These are phyloP conservation scores for Thymelicus sylvestris DNA, from an alignment of 2,888 invertebrate genomes.

Conservation along the genomic window DNA sequence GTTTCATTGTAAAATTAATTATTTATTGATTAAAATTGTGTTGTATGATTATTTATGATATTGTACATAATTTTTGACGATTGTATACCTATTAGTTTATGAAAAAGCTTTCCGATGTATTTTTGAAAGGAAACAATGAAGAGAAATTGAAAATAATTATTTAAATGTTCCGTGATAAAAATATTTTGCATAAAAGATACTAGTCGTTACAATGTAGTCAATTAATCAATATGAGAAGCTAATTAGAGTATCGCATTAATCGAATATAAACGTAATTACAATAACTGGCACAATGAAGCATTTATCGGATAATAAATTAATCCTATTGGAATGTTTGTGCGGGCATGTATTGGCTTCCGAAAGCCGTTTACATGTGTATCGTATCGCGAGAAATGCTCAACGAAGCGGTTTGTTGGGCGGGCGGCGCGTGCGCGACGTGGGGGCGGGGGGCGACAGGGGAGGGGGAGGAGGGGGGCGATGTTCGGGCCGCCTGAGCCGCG, in stretches of 20 bases:
- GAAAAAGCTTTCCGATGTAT: background rate
- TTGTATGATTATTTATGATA: background rate
- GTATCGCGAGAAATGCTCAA: constrained; percentile 62
- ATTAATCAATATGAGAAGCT: background rate
- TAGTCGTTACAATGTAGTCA: background rate
- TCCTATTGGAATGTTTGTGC: constrained; percentile 38
- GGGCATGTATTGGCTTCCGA: constrained; percentile 62
- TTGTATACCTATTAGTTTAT: background rate
- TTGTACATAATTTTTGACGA: background rate
- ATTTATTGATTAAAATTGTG: background rate
- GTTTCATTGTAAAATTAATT: background rate
- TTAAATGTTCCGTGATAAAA: no score
- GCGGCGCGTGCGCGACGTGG: constrained; percentile 68
- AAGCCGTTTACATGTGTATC: constrained; percentile 70
- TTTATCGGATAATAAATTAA: constrained; percentile 38
- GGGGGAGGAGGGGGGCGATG: constrained; percentile 43
- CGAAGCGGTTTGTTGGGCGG: constrained; percentile 63
- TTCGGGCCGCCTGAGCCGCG: constrained; percentile 49
- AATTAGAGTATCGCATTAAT: constrained; percentile 25
- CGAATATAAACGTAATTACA: constrained; percentile 35
- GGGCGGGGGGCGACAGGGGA: constrained; percentile 51
- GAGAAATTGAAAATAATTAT: no score
- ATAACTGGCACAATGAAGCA: constrained; percentile 34
- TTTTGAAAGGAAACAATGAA: no score
- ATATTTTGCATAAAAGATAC: background rate